phyloP scores from a whole-genome alignment of 2,113 vertebrate species.

The Ascaphus truei region DNA sequence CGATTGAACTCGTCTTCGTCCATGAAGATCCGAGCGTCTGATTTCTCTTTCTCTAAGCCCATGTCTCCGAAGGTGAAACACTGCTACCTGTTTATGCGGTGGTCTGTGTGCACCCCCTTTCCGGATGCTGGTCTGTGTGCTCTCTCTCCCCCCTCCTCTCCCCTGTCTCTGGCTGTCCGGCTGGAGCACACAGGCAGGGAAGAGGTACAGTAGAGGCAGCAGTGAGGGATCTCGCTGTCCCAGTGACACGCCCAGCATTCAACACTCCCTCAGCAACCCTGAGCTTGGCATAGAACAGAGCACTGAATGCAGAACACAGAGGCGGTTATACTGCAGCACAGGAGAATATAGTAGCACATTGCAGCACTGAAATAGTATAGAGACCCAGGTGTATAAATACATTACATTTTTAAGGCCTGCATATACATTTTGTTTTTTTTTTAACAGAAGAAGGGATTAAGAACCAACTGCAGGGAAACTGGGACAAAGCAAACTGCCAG shows the following conservation, averaged over 20 bases:
- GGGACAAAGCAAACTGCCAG: too few species aligned
- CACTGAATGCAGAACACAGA: too few species aligned
- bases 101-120: neutral
- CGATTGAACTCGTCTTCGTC: conserved; percentile 73
- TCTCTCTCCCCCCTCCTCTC: conserved; percentile 3
- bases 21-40: conserved; percentile 76
- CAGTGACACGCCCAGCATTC: conserved; percentile 11
- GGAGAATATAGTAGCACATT: too few species aligned
- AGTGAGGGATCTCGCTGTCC: conserved; percentile 29
- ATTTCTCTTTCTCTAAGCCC: conserved; percentile 82
- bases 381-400: too few species aligned
- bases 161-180: neutral
- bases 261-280: conserved; percentile 17
- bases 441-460: too few species aligned
- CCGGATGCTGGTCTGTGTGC: neutral
- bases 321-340: too few species aligned
- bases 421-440: too few species aligned
- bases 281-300: neutral
- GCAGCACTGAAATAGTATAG: too few species aligned
- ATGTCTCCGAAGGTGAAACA: conserved; percentile 49
- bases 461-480: too few species aligned
- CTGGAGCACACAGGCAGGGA: neutral
- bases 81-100: neutral
- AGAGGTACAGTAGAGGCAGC: neutral
- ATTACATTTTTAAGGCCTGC: too few species aligned